Base-by-base conservation (phyloP, 2,797 vertebrate species). In the Hemibagrus guttatus region DNA sequence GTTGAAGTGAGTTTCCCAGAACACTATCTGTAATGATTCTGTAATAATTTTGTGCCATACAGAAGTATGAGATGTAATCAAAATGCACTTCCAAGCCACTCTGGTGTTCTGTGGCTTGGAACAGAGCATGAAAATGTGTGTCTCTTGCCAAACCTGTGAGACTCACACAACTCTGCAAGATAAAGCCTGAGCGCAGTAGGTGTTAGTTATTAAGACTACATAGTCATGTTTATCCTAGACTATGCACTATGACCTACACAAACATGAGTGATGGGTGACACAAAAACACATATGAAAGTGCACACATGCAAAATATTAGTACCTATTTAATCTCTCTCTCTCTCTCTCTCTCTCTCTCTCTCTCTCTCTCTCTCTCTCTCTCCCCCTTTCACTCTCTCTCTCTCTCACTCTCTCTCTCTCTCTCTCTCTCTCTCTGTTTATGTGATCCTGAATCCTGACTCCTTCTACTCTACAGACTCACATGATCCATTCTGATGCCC, bases 171-270 rank as follows among this genome's bases (percentile, higher is more conserved):
- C 49, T 14, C 49, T 39, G 19, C 12, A 75, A 76, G 28, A 31
- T 76, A 56, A 76, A 17, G n/a, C 49, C 28, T 19, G n/a, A 31
- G 39, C 11, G 8, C 16, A 4, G 23, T 58, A 7, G 31, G 1
- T 39, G 52, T 39, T 35, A 39, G 54, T 58, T 59, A 58, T 21
- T 35, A 23, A 58, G 39, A 76, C 16, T n/a, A 31, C 69, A 46
- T n/a, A 19, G n/a, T 28, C 49, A 35, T 8, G 14, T 79, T 59
- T 58, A 59, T 59, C 17, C 52, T 39, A 78, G 52, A 78, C 6
- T 35, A 31, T 78, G 75, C 17, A 58, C 54, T 28, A 78, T 78
- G 75, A 78, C 28, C 75, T 35, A 58, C 52, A 78, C 52, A 78
- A 19, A 58, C 28, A 21, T n/a, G 8, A 14, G 39, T 46, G 39